Evolutionary conservation across 2,113 vertebrate species (phyloP).

Genomic region (Pycnonotus jocosus): DNA sequence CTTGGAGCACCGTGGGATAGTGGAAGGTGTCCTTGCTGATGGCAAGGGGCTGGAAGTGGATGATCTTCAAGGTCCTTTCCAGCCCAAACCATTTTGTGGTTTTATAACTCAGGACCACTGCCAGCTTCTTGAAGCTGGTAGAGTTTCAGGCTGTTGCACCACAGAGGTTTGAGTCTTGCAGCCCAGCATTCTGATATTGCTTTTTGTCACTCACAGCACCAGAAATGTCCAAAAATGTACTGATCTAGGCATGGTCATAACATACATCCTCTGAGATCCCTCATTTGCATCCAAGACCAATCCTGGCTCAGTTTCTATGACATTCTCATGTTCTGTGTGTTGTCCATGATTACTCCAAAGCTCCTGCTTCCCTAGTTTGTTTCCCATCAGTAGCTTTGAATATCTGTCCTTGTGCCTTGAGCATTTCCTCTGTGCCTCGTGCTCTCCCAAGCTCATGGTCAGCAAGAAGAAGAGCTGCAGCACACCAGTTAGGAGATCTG

Average conservation of each 20-base stretch:
- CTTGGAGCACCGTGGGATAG: fast-evolving
- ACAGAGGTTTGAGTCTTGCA: neutral
- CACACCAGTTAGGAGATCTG: neutral
- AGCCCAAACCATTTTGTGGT: neutral
- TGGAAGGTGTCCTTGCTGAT: neutral
- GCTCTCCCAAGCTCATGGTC: neutral
- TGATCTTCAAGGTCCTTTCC: neutral
- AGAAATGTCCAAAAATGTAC: neutral
- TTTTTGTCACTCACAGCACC: neutral
- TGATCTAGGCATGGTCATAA: neutral
- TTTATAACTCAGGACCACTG: neutral
- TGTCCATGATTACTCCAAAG: neutral
- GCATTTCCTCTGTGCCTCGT: neutral
- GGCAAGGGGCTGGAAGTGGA: neutral
- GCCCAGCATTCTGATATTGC: neutral
- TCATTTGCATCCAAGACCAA: neutral
- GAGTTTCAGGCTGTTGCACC: neutral
- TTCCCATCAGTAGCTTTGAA: neutral
- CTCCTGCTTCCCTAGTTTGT: neutral
- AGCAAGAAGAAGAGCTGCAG: neutral
- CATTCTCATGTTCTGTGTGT: neutral
- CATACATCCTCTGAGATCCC: neutral
- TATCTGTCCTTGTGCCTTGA: neutral
- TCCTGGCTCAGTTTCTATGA: neutral
- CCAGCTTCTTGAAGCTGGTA: neutral